Evolutionary conservation across 2,797 vertebrate species (phyloP).

Genomic region (Alectoris magna): DNA sequence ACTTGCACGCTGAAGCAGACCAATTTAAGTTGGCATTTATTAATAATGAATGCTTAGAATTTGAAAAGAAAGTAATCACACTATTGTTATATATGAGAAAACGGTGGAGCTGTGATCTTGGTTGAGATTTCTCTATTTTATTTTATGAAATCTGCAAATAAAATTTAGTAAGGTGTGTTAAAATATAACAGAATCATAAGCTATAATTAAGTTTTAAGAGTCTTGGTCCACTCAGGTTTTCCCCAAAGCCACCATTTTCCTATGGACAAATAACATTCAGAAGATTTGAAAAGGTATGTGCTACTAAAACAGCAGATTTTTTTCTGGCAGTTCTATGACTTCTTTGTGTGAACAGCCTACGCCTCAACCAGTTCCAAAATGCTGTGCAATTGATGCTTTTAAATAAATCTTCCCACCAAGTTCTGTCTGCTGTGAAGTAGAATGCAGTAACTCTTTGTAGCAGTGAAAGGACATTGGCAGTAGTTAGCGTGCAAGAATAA

Average conservation of each 20-base stretch:
- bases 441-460: not conserved
- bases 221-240: not conserved
- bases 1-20: not conserved
- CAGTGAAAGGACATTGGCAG: not conserved
- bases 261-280: not conserved
- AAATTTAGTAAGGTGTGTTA: not conserved
- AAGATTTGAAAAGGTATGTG: not conserved
- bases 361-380: not conserved
- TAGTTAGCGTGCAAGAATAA: not conserved
- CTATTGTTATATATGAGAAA: not conserved
- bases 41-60: not conserved
- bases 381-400: not conserved
- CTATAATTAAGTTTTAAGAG: not conserved
- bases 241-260: not conserved
- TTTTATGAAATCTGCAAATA: not conserved
- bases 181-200: not conserved
- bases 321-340: not conserved
- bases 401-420: not conserved
- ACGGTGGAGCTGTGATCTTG: not conserved
- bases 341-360: not conserved
- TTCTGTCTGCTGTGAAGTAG: not conserved
- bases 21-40: not conserved
- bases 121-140: not conserved
- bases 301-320: not conserved
- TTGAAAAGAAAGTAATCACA: not conserved